These are phyloP conservation scores for Chaetorhynchus papuensis DNA, from an alignment of 2,113 vertebrate genomes.

Conservation along the genomic window DNA sequence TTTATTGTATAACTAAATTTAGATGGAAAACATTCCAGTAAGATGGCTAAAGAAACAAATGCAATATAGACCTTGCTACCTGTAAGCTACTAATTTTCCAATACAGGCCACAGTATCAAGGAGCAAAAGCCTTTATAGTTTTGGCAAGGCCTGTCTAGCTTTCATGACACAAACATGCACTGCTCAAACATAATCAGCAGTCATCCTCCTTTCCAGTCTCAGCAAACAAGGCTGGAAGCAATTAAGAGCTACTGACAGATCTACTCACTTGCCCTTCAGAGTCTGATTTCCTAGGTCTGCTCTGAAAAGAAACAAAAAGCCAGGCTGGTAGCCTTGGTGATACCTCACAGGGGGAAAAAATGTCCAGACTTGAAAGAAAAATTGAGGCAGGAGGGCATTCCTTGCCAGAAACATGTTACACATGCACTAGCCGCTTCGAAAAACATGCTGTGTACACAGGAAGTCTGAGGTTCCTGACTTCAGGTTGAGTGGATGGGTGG, in stretches of 20 bases:
- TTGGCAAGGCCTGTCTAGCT: background rate
- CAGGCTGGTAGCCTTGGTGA: background rate
- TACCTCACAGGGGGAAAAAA: background rate
- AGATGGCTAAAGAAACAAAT: background rate
- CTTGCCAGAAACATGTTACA: constrained; percentile 44
- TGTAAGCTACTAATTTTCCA: background rate
- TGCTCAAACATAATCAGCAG: background rate
- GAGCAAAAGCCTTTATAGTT: background rate
- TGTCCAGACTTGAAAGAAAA: constrained; percentile 10
- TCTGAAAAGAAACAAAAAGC: background rate
- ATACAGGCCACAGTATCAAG: background rate
- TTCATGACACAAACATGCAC: background rate
- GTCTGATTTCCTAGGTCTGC: background rate
- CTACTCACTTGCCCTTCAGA: background rate
- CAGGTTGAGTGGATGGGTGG: constrained; percentile 69
- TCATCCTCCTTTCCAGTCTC: background rate
- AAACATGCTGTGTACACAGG: constrained; percentile 56
- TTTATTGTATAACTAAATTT: background rate
- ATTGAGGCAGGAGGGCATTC: background rate
- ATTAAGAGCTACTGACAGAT: background rate
- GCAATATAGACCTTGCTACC: background rate
- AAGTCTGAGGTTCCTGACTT: constrained; percentile 57
- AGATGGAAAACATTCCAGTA: background rate
- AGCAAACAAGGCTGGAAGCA: background rate
- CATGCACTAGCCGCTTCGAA: rapidly evolving